Evolutionary conservation across 2,113 vertebrate genomes (phyloP).

Genomic region (Pelobates fuscus): DNA sequence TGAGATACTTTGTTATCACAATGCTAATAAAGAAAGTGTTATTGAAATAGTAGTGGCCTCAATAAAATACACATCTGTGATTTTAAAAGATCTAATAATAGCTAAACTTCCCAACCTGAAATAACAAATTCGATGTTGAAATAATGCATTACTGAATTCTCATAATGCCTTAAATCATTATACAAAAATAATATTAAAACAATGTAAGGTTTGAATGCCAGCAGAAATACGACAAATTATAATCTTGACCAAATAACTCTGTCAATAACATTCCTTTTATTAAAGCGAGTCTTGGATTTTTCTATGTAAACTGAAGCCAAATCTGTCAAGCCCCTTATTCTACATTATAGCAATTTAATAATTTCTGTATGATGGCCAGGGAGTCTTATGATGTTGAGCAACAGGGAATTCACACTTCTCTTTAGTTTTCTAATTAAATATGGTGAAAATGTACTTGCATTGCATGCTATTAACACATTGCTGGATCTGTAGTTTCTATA

Average conservation of each 20-base stretch:
- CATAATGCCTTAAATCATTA: slow-evolving; percentile 2
- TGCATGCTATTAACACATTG: too few relatives aligned
- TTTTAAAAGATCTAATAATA: too few relatives aligned
- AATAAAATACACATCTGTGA: not conserved
- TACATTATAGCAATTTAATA: slow-evolving; percentile 24
- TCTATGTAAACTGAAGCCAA: slow-evolving; percentile 23
- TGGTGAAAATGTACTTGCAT: slow-evolving; percentile 32
- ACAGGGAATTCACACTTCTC: slow-evolving; percentile 25
- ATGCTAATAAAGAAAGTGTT: not conserved
- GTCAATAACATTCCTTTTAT: slow-evolving; percentile 14
- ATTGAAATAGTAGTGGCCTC: not conserved
- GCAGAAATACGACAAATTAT: slow-evolving; percentile 14
- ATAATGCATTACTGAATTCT: slow-evolving; percentile 15
- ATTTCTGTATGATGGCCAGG: slow-evolving; percentile 15
- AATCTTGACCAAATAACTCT: not conserved
- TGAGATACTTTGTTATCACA: not conserved
- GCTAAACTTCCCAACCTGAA: not conserved
- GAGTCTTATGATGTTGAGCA: slow-evolving; percentile 8
- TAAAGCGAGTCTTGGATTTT: slow-evolving; percentile 13
- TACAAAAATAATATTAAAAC: not conserved
- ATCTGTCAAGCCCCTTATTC: slow-evolving; percentile 16
- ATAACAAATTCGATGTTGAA: slow-evolving; percentile 13
- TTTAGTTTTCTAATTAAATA: slow-evolving; percentile 29
- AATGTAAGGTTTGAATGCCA: slow-evolving; percentile 4
- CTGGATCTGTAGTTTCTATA: too few relatives aligned